Conservation (phyloP, 2,113 vertebrate genomes). For the Nothoprocta pentlandii region DNA sequence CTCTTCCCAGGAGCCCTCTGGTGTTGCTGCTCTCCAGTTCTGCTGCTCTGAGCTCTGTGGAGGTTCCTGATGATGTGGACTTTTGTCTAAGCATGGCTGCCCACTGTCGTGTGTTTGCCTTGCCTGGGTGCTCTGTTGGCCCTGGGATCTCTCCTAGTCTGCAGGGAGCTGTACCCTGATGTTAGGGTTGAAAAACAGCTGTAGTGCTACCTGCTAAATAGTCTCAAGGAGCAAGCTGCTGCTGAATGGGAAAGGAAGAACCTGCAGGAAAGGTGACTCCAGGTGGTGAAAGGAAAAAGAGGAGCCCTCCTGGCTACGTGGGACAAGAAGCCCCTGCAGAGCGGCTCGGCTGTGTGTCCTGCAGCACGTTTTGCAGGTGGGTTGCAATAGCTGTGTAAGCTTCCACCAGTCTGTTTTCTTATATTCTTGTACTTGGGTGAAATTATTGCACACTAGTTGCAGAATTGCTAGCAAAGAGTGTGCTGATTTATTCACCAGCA, state of each 20-base stretch:
- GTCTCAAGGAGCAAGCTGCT: neutral
- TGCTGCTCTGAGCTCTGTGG: neutral
- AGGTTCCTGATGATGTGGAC: neutral
- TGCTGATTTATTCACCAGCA: neutral
- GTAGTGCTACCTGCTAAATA: accelerated
- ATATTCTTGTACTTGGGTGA: accelerated
- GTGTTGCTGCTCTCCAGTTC: neutral
- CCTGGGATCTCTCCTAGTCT: no score
- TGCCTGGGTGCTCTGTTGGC: neutral
- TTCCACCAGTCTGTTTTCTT: neutral
- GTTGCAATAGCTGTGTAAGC: accelerated
- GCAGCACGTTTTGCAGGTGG: neutral
- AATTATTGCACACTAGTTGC: neutral
- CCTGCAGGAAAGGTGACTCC: accelerated
- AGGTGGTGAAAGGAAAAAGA: neutral
- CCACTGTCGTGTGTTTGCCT: neutral
- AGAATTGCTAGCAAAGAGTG: neutral
- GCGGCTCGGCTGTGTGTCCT: accelerated
- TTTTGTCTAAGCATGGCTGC: neutral
- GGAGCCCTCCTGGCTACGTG: accelerated
- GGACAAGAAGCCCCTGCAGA: accelerated
- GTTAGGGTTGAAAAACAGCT: accelerated
- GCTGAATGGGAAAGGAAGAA: neutral
- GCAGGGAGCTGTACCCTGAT: accelerated
- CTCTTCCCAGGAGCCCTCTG: no score